Evolutionary conservation across 2,113 vertebrate genomes (phyloP), one percentile per base, ranked within the genome.

Genomic region (Martes martes): DNA sequence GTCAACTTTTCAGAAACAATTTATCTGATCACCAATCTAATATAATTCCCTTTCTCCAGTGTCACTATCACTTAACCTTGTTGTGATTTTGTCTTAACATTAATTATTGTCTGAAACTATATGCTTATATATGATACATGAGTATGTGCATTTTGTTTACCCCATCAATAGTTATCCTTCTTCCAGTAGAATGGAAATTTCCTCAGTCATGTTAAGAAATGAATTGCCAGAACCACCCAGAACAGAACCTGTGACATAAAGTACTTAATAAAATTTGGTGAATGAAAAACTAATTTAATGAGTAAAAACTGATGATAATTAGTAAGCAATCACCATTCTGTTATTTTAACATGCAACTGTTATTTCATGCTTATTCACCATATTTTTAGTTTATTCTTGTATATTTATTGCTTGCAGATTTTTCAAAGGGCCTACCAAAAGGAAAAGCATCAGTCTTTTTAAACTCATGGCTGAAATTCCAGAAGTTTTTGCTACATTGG

Each of bases 381-480:
- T 52, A 57, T 2, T 28, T 87, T 73, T 59, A 71, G 57, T 52
- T 76, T 83, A 47, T 83, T 50, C 42, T 24, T 73, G 24, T 8
- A 13, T 59, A 73, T 61, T 85, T n/a, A 31, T 45, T 19, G 33
- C 31, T 59, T 89, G 52, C 36, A 86, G 23, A 59, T 91, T 94
- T 96, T 91, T 59, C 45, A 92, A 71, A 93, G 7, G 15, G 33
- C 26, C 82, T 59, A 65, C 26, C 24, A 19, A 67, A 74, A 87
- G 33, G 42, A 93, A 96, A 94, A 84, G 33, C 55, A 7, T 39
- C 63, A 33, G 7, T 94, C 31, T 83, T 83, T 89, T n/a, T n/a
- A 13, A 96, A n/a, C 11, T 80, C 55, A 39, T 36, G 36, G 42
- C 71, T 84, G 87, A 92, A 65, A 92, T 95, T 83, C 84, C 61